A percentile compares a stretch with the other conserved stretches of the same genome.
Conservation (phyloP, 2,113 vertebrate genomes). For the western clawed frog (Xenopus tropicalis) region UCB_Xtro_10.0 CM004443.2:23848001-23848500, state of each 20-base stretch:
- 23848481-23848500: no score
- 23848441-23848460: no score
- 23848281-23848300: conserved; percentile 74
- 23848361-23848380: conserved; percentile 48
- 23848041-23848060: neutral
- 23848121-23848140: conserved; percentile 61
- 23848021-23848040: conserved; percentile 4
- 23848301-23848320: conserved; percentile 72
- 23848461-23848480: no score
- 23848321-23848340: conserved; percentile 66
- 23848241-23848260: conserved; percentile 72
- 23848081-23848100: neutral
- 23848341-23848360: conserved; percentile 72
- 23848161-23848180: conserved; percentile 67
- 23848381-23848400: no score
- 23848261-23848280: conserved; percentile 69
- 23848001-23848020: neutral
- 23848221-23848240: conserved; percentile 70
- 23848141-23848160: conserved; percentile 67
- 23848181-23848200: conserved; percentile 62
- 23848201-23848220: conserved; percentile 61
- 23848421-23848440: no score
- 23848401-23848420: no score
- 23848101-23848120: conserved; percentile 1
- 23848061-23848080: neutral